phyloP scores from a whole-genome alignment of 2,888 invertebrate species.

The Cosmorhoe ocellata region DNA sequence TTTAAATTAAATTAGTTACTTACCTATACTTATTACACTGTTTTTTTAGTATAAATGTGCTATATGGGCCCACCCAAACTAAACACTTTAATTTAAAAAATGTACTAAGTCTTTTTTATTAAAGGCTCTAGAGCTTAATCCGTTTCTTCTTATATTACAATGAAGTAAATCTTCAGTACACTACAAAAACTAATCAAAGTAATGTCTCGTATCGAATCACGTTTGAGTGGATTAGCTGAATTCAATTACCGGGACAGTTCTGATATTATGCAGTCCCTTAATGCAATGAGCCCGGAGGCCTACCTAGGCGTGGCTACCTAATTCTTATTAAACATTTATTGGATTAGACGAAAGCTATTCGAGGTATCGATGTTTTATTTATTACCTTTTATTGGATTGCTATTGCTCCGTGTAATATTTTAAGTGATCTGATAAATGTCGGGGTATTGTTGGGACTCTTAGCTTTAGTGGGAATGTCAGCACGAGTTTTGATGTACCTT shows the following conservation, averaged over 20 bases:
- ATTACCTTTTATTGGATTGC: conserved; percentile 73
- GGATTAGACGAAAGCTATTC: conserved; percentile 76
- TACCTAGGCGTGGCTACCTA: conserved; percentile 66
- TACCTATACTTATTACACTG: no score
- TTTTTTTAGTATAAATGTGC: no score
- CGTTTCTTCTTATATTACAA: no score
- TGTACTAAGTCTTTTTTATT: no score
- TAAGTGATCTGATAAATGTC: conserved; percentile 46
- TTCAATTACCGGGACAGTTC: conserved; percentile 52
- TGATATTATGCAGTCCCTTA: conserved; percentile 71
- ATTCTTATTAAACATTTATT: conserved; percentile 82
- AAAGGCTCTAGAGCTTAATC: no score
- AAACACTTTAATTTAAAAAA: no score
- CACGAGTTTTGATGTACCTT: not conserved
- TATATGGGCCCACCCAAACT: no score
- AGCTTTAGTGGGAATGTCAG: conserved; percentile 2
- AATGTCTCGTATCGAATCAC: conserved; percentile 20
- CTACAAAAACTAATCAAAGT: conserved; percentile 21
- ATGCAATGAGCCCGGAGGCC: conserved; percentile 64
- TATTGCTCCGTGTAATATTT: conserved; percentile 51
- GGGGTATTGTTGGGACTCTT: conserved; percentile 37
- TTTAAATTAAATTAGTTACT: no score
- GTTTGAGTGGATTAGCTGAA: conserved; percentile 22
- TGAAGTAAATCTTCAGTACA: not conserved
- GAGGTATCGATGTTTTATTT: conserved; percentile 78